A percentile compares a stretch with the other conserved stretches of the same genome.
These are phyloP conservation scores for Temnothorax nylanderi DNA, from an alignment of 1,140 invertebrate species.

Conservation along the genomic window DNA sequence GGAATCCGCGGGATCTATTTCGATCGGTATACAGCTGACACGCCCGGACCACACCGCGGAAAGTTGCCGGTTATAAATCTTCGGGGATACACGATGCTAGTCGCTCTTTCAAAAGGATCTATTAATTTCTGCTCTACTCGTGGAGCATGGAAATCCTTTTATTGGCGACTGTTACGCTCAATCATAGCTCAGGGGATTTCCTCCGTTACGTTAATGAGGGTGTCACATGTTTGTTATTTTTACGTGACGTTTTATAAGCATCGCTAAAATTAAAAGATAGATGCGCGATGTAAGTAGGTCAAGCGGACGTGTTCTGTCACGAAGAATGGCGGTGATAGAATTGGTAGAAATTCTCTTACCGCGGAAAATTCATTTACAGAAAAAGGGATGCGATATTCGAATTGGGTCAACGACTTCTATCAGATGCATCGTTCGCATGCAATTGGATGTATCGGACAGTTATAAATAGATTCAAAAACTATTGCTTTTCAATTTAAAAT, in stretches of 20 bases:
- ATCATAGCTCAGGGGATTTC: constrained; percentile 10
- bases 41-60: constrained; percentile 43
- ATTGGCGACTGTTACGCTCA: constrained; percentile 39
- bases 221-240: constrained; percentile 56
- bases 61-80: constrained; percentile 62
- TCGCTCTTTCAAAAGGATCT: constrained; percentile 62
- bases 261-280: constrained; percentile 39
- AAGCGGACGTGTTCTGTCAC: background rate
- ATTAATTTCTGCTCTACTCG: constrained; percentile 50
- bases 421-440: constrained; percentile 1
- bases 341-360: background rate
- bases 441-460: constrained; percentile 73
- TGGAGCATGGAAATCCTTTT: constrained; percentile 47
- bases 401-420: constrained; percentile 49
- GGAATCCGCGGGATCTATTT: constrained; percentile 65
- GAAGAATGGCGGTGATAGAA: background rate
- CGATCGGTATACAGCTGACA: constrained; percentile 69
- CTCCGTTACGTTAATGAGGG: constrained; percentile 25
- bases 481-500: constrained; percentile 77
- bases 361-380: constrained; percentile 37
- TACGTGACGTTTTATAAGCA: constrained; percentile 41
- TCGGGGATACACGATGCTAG: constrained; percentile 35
- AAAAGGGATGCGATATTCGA: constrained; percentile 40
- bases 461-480: constrained; percentile 80
- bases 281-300: constrained; percentile 29